Evolutionary conservation across 2,797 vertebrate genomes (phyloP), one percentile per base, ranked within the genome.

Genomic region (Sternarchorhynchus goeldii): DNA sequence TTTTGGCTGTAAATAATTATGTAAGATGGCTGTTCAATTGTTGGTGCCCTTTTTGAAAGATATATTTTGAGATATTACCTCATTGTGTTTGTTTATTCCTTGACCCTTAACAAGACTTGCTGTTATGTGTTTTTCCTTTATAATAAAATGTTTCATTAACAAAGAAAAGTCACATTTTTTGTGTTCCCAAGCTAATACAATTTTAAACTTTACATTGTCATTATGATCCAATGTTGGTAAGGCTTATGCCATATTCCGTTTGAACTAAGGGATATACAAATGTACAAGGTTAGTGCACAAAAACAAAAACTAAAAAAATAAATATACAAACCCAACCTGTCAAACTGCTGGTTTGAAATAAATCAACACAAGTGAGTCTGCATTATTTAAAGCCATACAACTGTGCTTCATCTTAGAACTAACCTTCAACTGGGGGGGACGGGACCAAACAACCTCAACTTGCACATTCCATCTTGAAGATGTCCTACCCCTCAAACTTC

Each of bases 61-160:
- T 91, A 89, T 92, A 90, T 91, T 94, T 93, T 92, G 86, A 89
- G 87, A 91, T 88, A 90, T 92, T 86, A 89, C 88, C 87, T 92
- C 88, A 87, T 92, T 78, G 83, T 91, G 88, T 91, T 89, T 90
- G 87, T 88, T 91, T 84, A 90, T 91, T 83, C 73, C 84, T 87
- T 81, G 86, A 80, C 84, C 91, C 88, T 88, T 90, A 92, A 94
- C 85, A 87, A 91, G 92, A 92, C 90, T 93, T 90, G 91, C 90
- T 92, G 93, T 94, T 93, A 89, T 92, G 93, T 93, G 92, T 93
- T 90, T 92, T 93, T 93, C 91, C 91, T 92, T 95, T 94, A 90
- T 93, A 95, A 94, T 95, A 94, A 94, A 94, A 92, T 80, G 86
- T 91, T 93, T 93, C 87, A 85, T 86, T 76, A 90, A 90, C 77